Evolutionary conservation across 2,888 invertebrate genomes (phyloP).

Genomic region (Agrotis puta): DNA sequence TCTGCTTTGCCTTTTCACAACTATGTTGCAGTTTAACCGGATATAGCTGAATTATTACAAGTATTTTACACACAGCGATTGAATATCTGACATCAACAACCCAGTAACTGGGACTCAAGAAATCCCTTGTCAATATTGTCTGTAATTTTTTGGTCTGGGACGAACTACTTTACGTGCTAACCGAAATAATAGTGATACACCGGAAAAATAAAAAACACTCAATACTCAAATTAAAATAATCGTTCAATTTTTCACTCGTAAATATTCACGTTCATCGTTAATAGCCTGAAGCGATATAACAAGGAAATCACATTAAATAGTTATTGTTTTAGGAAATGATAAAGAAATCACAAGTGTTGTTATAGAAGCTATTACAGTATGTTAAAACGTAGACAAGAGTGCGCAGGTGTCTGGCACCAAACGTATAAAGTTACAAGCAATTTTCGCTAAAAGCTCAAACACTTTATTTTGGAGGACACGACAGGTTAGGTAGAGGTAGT

Average conservation of each 20-base stretch:
- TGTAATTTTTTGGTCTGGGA: background rate
- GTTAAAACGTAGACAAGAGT: conserved; percentile 8
- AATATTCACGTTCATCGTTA: conserved; percentile 17
- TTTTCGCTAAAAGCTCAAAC: conserved; percentile 34
- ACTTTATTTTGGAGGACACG: conserved; percentile 6
- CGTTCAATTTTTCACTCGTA: conserved; percentile 21
- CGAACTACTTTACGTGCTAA: too few species aligned
- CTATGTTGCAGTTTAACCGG: background rate
- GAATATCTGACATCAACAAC: background rate
- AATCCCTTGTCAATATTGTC: rapidly evolving
- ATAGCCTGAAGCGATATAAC: conserved; percentile 16
- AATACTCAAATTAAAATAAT: conserved; percentile 45
- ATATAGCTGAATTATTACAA: background rate
- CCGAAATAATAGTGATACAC: background rate
- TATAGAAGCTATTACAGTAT: conserved; percentile 10
- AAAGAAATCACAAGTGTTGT: conserved; percentile 21
- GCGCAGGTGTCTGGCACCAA: conserved; percentile 31
- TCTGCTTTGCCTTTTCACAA: background rate
- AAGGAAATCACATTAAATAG: conserved; percentile 29
- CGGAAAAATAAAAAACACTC: conserved; percentile 23
- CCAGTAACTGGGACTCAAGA: background rate
- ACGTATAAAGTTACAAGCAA: conserved; percentile 25
- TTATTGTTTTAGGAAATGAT: conserved; percentile 34
- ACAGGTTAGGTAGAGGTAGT: conserved; percentile 22
- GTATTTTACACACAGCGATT: background rate